Conservation (phyloP, 2,113 vertebrate species). For the Macrotus californicus region DNA sequence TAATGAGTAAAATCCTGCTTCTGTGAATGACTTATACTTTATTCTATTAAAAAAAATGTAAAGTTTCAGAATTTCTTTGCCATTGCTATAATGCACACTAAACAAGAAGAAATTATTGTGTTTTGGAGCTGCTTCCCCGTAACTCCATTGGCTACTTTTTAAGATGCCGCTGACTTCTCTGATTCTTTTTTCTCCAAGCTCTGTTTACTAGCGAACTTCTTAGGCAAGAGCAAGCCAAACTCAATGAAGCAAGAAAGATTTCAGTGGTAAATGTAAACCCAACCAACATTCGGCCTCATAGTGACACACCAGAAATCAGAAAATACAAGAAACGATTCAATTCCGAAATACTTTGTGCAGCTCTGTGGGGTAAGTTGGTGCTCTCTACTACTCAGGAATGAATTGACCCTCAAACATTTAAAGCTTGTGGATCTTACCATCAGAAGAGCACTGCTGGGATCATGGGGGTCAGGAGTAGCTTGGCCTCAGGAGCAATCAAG, state of each 20-base stretch:
- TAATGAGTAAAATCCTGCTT: constrained; percentile 54
- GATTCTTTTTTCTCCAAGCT: constrained; percentile 77
- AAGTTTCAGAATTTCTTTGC: not conserved
- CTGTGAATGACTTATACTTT: constrained; percentile 45
- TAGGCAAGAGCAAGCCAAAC: constrained; percentile 95
- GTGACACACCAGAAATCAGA: constrained; percentile 97
- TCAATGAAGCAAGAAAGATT: constrained; percentile 98
- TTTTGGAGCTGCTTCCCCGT: not conserved
- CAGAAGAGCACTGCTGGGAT: not conserved
- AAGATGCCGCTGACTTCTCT: constrained; percentile 49
- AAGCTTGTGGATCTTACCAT: not conserved
- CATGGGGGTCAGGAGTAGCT: not conserved
- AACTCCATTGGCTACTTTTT: not conserved
- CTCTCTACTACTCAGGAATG: not conserved
- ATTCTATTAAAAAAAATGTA: constrained; percentile 42
- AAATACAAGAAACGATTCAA: constrained; percentile 99
- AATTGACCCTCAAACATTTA: not conserved
- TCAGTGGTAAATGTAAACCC: constrained; percentile 99
- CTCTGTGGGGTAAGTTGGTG: constrained; percentile 91
- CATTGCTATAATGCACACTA: not conserved
- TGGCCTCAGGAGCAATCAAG: not conserved
- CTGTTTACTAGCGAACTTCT: constrained; percentile 93
- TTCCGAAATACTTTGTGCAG: constrained; percentile 98
- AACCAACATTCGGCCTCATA: constrained; percentile 98
- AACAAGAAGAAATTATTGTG: not conserved